Evolutionary conservation across 1,140 invertebrate genomes (phyloP), one percentile per base, ranked within the genome.

Genomic region (Octopus bimaculoides): DNA sequence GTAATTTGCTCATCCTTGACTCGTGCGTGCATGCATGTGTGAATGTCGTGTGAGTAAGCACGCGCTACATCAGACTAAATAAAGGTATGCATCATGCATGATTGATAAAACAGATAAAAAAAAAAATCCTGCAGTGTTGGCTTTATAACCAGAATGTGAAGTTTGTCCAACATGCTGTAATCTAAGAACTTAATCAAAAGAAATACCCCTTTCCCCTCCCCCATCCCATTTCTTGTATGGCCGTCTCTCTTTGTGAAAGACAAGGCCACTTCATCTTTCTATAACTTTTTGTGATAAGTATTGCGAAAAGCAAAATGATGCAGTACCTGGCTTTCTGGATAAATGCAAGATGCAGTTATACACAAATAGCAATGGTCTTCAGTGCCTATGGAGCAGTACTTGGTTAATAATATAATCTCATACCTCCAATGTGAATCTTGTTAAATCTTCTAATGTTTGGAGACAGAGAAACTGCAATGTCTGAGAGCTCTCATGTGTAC

Each of bases 1-100:
- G 17, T 71, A n/a, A n/a, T 71, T 14, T 71, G 17, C 17, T 71
- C 5, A 20, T 71, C 17, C 17, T 71, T 5, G 14, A 14, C 66
- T 71, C 66, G 14, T 71, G 66, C 66, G 26, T 71, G 66, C 66
- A 14, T n/a, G 66, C 66, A 20, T 71, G 66, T 71, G 66, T 71
- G 66, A 71, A 20, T 71, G 66, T 71, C 26, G 66, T 71, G 66
- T 71, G 66, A 20, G 66, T 71, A n/a, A 71, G 17, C 66, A n/a
- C 26, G 14, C 66, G 9, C 66, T 71, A 71, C 66, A 71, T 71
- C 17, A 20, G 66, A 71, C 26, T 71, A 71, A 71, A 17, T 61
- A 61, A 17, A 61, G 17, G 17, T 61, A 61, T 12, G 17, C 56
- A 12, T 61, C 56, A 61, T 12, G 17, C 9, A 17, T 61, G 9